Evolutionary conservation across 2,113 vertebrate species (phyloP), one percentile per base, ranked within the genome.

Genomic region (Melospiza georgiana): DNA sequence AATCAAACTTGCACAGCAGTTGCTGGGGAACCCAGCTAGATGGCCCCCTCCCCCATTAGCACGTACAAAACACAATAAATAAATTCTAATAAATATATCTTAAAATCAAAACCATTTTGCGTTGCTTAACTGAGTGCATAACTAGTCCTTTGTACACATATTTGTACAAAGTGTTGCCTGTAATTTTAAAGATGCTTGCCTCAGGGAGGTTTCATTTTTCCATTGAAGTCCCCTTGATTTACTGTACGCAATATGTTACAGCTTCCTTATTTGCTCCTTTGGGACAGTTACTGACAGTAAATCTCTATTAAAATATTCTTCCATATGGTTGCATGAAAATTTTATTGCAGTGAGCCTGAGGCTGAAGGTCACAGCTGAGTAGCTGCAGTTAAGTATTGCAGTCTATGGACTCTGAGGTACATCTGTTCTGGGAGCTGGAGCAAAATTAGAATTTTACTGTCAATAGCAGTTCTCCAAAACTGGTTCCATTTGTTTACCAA

Each of bases 291-390:
- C 98, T 98, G 98, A 99, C 99, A 99, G 99, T 99, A 99, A 99
- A 99, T 99, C 99, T 99, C 99, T 98, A 98, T 99, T 99, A 99
- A 99, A 98, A 99, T 99, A 99, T 98, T 98, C 98, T 98, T 99
- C 98, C 99, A 99, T 99, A 99, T 99, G 99, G 98, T 98, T 98
- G 98, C 98, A 99, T 99, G 98, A 99, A 99, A 99, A 99, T 99
- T 99, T 99, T 98, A 99, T 99, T 98, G 99, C 98, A 97, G 97
- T 98, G 97, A 98, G 99, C 99, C 99, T 89, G 97, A 98, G 99
- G 99, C 99, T 98, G 98, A 98, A 98, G 98, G 98, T 98, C 98
- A 98, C 98, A 98, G 97, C 98, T 99, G 98, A 98, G 98, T 98
- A 98, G 98, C 98, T 98, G 98, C 98, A 98, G 98, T 98, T 98